A percentile compares a stretch with the other conserved stretches of the same genome.
Conservation (phyloP, 2,797 vertebrate species). For the Gambusia yucatana region DNA sequence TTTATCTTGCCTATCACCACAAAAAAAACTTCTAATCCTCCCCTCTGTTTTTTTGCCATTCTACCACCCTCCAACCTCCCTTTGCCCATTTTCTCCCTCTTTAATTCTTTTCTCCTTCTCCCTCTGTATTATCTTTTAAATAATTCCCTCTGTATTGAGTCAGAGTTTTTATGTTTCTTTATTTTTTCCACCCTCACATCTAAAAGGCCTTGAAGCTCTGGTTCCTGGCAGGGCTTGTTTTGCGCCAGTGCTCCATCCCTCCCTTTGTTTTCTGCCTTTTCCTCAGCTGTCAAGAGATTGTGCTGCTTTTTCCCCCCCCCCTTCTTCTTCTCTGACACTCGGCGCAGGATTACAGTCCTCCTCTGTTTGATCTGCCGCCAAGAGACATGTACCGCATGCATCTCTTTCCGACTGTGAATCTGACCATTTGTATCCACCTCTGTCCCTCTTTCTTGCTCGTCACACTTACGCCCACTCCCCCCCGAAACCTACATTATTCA, state of each 20-base stretch:
- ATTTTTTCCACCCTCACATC: slow-evolving; percentile 6
- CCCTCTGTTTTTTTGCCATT: neutral
- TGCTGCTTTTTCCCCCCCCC: slow-evolving; percentile 13
- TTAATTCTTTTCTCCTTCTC: slow-evolving; percentile 26
- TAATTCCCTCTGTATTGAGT: slow-evolving; percentile 66
- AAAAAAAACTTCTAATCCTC: slow-evolving; percentile 14
- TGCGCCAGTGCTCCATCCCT: slow-evolving; percentile 42
- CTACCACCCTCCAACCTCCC: neutral
- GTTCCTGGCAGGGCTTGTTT: slow-evolving; percentile 56
- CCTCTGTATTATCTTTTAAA: slow-evolving; percentile 60
- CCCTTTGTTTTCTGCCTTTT: slow-evolving; percentile 45
- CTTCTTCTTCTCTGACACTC: slow-evolving; percentile 40
- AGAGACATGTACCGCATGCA: slow-evolving; percentile 36
- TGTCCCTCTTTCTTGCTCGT: slow-evolving; percentile 40
- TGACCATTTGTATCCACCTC: slow-evolving; percentile 61
- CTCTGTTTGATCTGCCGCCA: slow-evolving; percentile 65
- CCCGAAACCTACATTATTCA: slow-evolving; percentile 16
- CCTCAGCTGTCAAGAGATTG: slow-evolving; percentile 59
- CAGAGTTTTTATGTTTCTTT: slow-evolving; percentile 26
- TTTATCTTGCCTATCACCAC: slow-evolving; percentile 8
- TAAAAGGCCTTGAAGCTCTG: slow-evolving; percentile 54
- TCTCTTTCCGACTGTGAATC: slow-evolving; percentile 24
- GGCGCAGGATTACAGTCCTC: slow-evolving; percentile 59
- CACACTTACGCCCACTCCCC: slow-evolving; percentile 34
- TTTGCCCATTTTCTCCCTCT: slow-evolving; percentile 2